Conservation (phyloP, 2,113 vertebrate species). For the Labeo catla region DNA sequence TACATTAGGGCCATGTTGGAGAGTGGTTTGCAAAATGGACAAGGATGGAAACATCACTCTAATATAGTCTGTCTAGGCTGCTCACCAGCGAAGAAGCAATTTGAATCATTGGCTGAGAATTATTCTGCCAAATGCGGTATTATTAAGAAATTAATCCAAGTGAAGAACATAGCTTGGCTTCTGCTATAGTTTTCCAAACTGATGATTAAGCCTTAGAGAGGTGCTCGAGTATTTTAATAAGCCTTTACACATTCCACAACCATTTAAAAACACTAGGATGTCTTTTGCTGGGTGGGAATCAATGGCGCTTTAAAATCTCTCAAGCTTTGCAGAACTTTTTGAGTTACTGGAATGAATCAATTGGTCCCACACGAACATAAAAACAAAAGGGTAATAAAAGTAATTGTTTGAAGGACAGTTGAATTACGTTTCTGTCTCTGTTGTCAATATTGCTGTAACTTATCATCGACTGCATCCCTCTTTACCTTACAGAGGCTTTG, state of each 20-base stretch:
- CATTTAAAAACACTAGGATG: background rate
- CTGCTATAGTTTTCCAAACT: background rate
- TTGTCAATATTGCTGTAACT: constrained; percentile 18
- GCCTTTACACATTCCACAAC: background rate
- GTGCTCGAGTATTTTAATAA: background rate
- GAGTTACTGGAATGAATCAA: background rate
- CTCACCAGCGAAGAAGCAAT: background rate
- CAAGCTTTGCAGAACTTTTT: background rate
- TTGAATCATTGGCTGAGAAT: background rate
- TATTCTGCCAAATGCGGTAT: constrained; percentile 4
- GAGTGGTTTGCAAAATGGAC: constrained; percentile 15
- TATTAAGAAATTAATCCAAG: background rate
- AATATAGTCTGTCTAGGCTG: constrained; percentile 25
- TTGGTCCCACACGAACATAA: background rate
- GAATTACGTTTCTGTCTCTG: background rate
- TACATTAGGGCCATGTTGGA: background rate
- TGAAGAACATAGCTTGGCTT: constrained; percentile 1
- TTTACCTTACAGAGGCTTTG: background rate
- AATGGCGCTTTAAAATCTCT: background rate
- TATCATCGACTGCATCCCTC: background rate
- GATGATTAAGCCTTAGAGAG: background rate
- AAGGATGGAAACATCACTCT: background rate
- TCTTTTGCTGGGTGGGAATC: background rate
- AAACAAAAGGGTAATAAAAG: constrained; percentile 24
- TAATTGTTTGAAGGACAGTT: constrained; percentile 12